Evolutionary conservation across 2,888 invertebrate species (phyloP), one percentile per base, ranked within the genome.

Genomic region (Lymantria dispar): DNA sequence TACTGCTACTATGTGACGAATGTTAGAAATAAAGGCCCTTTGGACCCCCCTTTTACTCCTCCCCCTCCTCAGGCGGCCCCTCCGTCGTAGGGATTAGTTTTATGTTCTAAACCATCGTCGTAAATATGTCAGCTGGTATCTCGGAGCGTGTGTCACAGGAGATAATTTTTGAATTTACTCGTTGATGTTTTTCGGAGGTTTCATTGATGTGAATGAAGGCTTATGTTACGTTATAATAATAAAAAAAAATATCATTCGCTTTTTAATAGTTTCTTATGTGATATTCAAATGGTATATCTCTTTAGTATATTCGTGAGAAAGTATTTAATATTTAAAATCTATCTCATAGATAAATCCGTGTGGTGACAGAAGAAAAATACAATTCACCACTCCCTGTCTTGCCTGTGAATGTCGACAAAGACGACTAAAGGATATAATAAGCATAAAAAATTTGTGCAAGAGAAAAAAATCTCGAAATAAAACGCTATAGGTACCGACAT

Each of bases 1-100:
- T 92, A 92, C 85, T 85, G 85, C 85, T 83, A 87, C 87, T 91
- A 92, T 92, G 91, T 92, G 92, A 92, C 92, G 92, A 92, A 92
- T 92, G 92, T 90, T 88, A 88, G 91, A 91, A 92, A 91, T 89
- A 90, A 89, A 88, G 87, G 87, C 83, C 85, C 81, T 79, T 76
- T 74, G 75, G 73, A 68, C 72, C 69, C 74, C 75, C 70, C 65
- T 67, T 66, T 58, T 62, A 64, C 64, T 58, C 59, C 57, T 54
- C 60, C 61, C 58, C 58, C 51, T 51, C 61, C 58, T 56, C 53
- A 60, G 33, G 56, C 52, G 63, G 72, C 62, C 73, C 70, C 68
- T 71, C 61, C 72, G 73, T 66, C 76, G 72, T 65, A 78, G 79
- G 88, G 89, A 89, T 89, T 90, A 89, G 88, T 87, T 87, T 86